These are phyloP conservation scores for Clarias pachynema DNA, from an alignment of 2,797 vertebrate genomes.

Conservation along the genomic window DNA sequence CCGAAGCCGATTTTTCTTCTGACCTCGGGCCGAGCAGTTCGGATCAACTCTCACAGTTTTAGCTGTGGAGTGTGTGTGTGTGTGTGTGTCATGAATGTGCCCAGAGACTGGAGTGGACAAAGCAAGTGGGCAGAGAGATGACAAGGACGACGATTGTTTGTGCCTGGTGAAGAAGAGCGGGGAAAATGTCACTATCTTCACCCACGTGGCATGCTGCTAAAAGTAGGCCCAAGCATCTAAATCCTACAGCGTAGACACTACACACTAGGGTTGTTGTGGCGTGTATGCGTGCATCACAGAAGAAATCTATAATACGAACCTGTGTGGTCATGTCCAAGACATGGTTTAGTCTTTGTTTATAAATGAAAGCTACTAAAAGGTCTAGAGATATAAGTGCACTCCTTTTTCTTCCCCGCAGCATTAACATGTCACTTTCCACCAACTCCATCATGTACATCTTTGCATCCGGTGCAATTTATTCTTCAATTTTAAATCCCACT, in stretches of 20 bases:
- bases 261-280: constrained; percentile 38
- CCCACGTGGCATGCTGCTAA: constrained; percentile 37
- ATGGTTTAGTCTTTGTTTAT: background rate
- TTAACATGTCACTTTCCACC: constrained; percentile 3
- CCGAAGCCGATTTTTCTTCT: background rate
- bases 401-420: background rate
- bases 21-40: background rate
- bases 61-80: constrained; percentile 20
- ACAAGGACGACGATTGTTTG: constrained; percentile 48
- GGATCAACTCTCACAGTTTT: constrained; percentile 21
- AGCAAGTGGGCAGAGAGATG: constrained; percentile 45
- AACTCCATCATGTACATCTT: background rate
- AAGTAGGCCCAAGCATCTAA: constrained; percentile 35
- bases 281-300: background rate
- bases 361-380: background rate
- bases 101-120: constrained; percentile 11
- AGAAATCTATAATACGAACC: background rate
- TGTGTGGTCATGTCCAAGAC: background rate
- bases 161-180: constrained; percentile 37
- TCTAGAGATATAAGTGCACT: background rate
- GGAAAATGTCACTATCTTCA: constrained; percentile 47
- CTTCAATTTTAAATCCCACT: no score
- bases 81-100: constrained; percentile 19
- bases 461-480: background rate
- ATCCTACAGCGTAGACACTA: background rate